Base-by-base conservation (phyloP, 2,888 invertebrate genomes). In the Stratiomys singularior region DNA sequence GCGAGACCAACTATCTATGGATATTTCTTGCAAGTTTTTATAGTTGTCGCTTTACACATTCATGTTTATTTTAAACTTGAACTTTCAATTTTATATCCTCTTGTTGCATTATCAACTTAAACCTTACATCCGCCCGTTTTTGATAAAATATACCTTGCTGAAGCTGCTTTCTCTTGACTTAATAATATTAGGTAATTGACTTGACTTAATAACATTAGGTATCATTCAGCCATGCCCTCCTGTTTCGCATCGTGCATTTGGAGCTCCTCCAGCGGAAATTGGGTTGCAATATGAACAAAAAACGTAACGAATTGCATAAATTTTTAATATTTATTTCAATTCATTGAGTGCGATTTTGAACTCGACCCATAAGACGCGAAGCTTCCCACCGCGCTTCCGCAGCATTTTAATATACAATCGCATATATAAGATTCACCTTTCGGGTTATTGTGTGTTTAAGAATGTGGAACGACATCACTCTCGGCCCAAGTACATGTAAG, bases 301-400 rank as follows among this genome's bases (percentile, higher is more conserved):
- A 13, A 30, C 28, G 28, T 15, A 9, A 11, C 15, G 30, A 28
- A 64, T 64, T 30, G 64, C 47, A 71, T 71, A 52, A 71, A 71
- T 71, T 71, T 71, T 71, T 71, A 71, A 71, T 71, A 28, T 71
- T 47, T 15, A 71, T 71, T 71, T 27, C 47, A 47, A 71, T 71
- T 71, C 71, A 71, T 71, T 71, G 27, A 23, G 13, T 52, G 52
- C 18, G 52, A 9, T 47, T 23, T 64, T 30, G 13, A 15, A 15
- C 64, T 27, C 27, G 28, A 18, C 64, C 15, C n/a, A 25, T 23
- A 23, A 27, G 64, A 27, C 27, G n/a, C 2, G 28, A 4, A 60
- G 60, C 64, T 27, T 64, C 30, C 64, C 64, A 64, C 30, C 30
- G 64, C 28, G n/a, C 28, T 64, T 64, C n/a, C 60, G 25, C 60